Base-by-base conservation (phyloP, 2,797 vertebrate genomes). In the Micrastur ruficollis region DNA sequence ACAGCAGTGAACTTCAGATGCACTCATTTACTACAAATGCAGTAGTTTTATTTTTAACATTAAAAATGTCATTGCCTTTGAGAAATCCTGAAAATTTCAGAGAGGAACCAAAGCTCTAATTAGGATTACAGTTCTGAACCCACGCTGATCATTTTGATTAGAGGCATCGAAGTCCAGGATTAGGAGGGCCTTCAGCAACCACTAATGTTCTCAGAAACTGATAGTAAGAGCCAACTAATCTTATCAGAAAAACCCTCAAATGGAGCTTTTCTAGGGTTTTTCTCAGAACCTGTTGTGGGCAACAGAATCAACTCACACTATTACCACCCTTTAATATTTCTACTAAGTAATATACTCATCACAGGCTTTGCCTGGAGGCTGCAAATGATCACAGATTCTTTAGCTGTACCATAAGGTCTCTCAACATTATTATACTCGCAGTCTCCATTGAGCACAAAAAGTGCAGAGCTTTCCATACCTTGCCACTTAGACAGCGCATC, bases 371-470 rank as follows among this genome's bases (percentile, higher is more conserved):
- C 3, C 50, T 87, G 58, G 12, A 53, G 50, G 19, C 2, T 46
- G 32, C 4, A 3, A 63, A 63, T 34, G 81, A 26, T 52, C 14
- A 56, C 44, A 58, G 14, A 18, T 67, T 8, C 32, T 89, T 82
- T 63, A 67, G 34, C 36, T 0, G 0, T 50, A 31, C 18, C 1
- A 0, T 44, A 52, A 81, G 7, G 32, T 67, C 26, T 70, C 34
- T 38, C 1, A 4, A 13, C 6, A 16, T 36, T 21, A 34, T 38
- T 62, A 52, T 17, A 22, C 36, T 76, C 9, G 2, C 3, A 1
- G 3, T 55, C n/a, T 88, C 6, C n/a, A 29, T 1, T 58, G 38
- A 74, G 14, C 5, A 5, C 23, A 31, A 81, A n/a, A 72, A 22
- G 17, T 71, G 25, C 40, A 86, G 56, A 53, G 7, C 38, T 82